Percentiles rank a stretch among this genome's conserved stretches.
phyloP scores from a whole-genome alignment of 2,888 invertebrate genomes.

The Chymomyza fuscimana region DNA sequence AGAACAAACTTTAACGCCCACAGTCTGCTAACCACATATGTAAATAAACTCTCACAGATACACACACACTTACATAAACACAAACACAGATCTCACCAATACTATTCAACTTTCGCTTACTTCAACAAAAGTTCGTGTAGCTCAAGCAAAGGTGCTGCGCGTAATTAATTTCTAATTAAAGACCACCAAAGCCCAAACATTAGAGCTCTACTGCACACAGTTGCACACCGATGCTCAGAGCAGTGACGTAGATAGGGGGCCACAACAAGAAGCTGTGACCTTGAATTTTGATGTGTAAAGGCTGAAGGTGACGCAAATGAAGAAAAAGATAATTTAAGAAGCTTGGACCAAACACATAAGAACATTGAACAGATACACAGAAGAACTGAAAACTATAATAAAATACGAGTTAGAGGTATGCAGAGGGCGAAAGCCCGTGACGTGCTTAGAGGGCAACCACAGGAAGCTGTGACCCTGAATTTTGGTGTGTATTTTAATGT shows the following conservation, averaged over 20 bases:
- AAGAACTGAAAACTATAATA: no score
- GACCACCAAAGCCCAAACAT: slow-evolving; percentile 34
- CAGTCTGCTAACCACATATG: not conserved
- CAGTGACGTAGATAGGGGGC: no score
- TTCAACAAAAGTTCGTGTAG: not conserved
- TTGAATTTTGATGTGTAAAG: no score
- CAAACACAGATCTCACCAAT: not conserved
- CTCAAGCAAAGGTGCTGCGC: slow-evolving; percentile 17
- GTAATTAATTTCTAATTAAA: slow-evolving; percentile 57
- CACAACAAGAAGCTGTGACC: not conserved
- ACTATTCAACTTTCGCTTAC: not conserved
- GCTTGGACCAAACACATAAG: no score
- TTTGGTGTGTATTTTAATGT: no score
- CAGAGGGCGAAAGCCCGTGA: no score
- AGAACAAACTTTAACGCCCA: not conserved
- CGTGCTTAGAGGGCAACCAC: no score
- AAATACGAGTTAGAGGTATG: no score
- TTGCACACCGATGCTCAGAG: not conserved
- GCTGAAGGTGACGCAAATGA: no score
- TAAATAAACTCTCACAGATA: not conserved
- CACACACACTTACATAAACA: not conserved
- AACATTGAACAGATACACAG: no score
- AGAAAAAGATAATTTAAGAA: no score
- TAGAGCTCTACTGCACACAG: slow-evolving; percentile 2
- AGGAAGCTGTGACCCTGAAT: not conserved